phyloP scores from a whole-genome alignment of 1,140 invertebrate species.

The Pseudomyrmex cubaensis region DNA sequence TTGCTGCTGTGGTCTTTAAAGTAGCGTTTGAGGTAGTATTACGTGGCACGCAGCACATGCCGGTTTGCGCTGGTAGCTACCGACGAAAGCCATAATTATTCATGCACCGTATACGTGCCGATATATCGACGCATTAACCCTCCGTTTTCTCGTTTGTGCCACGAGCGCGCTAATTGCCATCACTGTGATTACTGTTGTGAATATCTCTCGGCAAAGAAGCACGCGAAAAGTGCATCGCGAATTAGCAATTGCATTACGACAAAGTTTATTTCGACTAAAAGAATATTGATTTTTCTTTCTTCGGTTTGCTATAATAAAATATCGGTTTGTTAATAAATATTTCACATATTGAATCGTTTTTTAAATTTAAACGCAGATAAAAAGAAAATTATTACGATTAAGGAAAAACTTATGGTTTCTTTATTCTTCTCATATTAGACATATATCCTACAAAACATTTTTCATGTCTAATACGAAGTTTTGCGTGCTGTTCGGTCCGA shows the following conservation, averaged over 20 bases:
- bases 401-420: not conserved
- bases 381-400: slow-evolving; percentile 14
- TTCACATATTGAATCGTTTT: not conserved
- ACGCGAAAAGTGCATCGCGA: slow-evolving; percentile 21
- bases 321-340: no score
- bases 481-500: slow-evolving; percentile 11
- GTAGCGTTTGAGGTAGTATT: slow-evolving; percentile 57
- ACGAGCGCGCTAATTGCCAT: slow-evolving; percentile 73
- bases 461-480: slow-evolving; percentile 37
- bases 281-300: not conserved
- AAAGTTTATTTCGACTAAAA: not conserved
- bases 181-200: slow-evolving; percentile 33
- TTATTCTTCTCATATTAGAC: slow-evolving; percentile 1
- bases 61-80: slow-evolving; percentile 24
- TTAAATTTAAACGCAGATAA: slow-evolving; percentile 15
- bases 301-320: not conserved
- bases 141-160: slow-evolving; percentile 73
- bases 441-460: not conserved
- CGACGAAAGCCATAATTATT: slow-evolving; percentile 67
- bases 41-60: not conserved
- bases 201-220: not conserved
- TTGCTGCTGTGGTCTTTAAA: slow-evolving; percentile 61
- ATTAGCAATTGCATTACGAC: slow-evolving; percentile 5
- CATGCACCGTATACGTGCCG: slow-evolving; percentile 51
- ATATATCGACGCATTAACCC: slow-evolving; percentile 75